These are phyloP conservation scores for Premnoplex brunnescens DNA, from an alignment of 2,797 vertebrate genomes.

Conservation along the genomic window DNA sequence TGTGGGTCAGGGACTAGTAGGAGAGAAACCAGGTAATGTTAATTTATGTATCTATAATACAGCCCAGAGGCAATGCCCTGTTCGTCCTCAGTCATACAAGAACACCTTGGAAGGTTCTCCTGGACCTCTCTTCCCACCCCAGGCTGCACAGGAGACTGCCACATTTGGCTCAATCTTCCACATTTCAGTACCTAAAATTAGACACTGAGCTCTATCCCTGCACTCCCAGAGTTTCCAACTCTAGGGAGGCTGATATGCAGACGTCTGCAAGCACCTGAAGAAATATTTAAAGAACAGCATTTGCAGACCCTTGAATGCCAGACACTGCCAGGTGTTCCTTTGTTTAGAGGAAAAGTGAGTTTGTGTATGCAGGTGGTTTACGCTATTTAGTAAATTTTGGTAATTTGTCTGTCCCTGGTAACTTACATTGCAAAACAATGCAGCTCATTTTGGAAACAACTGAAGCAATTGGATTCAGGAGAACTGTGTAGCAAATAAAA, in stretches of 20 bases:
- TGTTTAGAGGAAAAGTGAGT: neutral
- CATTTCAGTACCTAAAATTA: neutral
- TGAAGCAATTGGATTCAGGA: neutral
- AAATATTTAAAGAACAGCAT: neutral
- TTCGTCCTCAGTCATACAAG: neutral
- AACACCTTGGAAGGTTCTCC: neutral
- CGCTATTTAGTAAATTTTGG: neutral
- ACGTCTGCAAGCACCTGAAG: neutral
- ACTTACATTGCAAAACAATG: neutral
- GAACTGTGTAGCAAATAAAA: neutral
- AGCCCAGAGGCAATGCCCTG: neutral
- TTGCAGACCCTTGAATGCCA: neutral
- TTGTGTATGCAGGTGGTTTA: neutral
- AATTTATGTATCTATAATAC: neutral
- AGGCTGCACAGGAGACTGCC: neutral
- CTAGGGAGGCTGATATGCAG: neutral
- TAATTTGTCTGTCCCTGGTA: neutral
- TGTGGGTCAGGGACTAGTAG: neutral
- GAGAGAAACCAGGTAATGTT: neutral
- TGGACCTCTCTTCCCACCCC: neutral
- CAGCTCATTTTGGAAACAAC: neutral
- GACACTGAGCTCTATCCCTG: neutral
- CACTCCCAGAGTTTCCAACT: neutral
- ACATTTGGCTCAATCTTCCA: neutral
- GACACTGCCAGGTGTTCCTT: neutral